phyloP scores from a whole-genome alignment of 2,888 invertebrate genomes.

The Pteria penguin region DNA sequence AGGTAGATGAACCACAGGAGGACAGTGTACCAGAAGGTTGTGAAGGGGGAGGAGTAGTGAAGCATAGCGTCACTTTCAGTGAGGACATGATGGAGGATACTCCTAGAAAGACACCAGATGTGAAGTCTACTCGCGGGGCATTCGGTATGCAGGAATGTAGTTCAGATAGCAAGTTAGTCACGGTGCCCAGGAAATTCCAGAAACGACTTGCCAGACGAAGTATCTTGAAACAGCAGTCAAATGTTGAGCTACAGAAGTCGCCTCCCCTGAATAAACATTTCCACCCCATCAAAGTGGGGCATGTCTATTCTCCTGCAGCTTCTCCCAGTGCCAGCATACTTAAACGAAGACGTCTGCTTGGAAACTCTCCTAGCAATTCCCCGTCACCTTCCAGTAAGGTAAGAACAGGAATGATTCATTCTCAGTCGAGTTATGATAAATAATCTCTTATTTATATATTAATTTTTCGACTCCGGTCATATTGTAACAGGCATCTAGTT shows the following conservation, averaged over 20 bases:
- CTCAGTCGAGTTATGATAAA: no score
- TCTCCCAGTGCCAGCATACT: constrained; percentile 77
- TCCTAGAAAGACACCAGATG: constrained; percentile 52
- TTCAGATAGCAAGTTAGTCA: constrained; percentile 57
- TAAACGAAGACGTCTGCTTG: constrained; percentile 65
- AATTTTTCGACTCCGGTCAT: no score
- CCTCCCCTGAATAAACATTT: constrained; percentile 40
- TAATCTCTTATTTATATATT: no score
- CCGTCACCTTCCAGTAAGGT: constrained; percentile 75
- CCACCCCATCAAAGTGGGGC: constrained; percentile 58
- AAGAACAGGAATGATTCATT: constrained; percentile 1
- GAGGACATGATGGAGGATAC: constrained; percentile 52
- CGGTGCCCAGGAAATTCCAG: constrained; percentile 55
- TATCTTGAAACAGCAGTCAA: constrained; percentile 46
- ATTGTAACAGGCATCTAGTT: no score
- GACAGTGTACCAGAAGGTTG: neutral
- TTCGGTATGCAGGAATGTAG: constrained; percentile 36
- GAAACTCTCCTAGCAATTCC: constrained; percentile 53
- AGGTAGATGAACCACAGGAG: constrained; percentile 1
- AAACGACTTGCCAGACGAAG: constrained; percentile 54
- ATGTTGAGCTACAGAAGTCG: constrained; percentile 26
- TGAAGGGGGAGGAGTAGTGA: neutral
- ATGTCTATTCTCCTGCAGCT: constrained; percentile 71
- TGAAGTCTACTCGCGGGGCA: neutral
- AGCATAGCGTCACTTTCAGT: constrained; percentile 1